Base-by-base conservation (phyloP, 37 sponge, comb jelly and placozoan genomes). In the Theonella swinhoei region DNA sequence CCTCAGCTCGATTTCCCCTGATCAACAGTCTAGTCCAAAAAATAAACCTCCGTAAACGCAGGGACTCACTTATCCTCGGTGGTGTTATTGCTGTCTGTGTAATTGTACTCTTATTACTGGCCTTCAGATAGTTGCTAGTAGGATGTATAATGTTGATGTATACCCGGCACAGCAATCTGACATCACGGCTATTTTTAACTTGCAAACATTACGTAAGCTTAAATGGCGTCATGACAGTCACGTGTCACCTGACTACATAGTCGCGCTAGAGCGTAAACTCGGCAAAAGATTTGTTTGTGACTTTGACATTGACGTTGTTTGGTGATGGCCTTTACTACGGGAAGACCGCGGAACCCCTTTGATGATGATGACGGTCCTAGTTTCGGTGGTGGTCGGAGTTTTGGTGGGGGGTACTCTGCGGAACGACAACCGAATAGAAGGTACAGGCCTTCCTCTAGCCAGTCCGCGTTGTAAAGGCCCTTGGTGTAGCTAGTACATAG, bases 51-150 rank as follows among this genome's bases (percentile, higher is more conserved):
- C 82, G 95, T 14, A 93, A 90, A 64, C 68, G 96, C 47, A 90
- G 95, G 62, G 97, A 99, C 81, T 87, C 96, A 8, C 87, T 99
- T 36, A 97, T 99, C 36, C 78, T 99, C 1, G 99, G 97, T 14
- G 92, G 92, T 47, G 99, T 99, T 8, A 91, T 99, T 33, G 94
- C 99, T 69, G 94, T 93, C 25, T 97, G 99, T 79, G 28, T 99
- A 25, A 92, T 99, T 42, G 87, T 96, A 25, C 80, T 99, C 25
- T 68, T 99, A 26, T 36, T 97, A 54, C 84, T 95, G 25, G 80
- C 80, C 8, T 87, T 97, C 64, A 84, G 91, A 78, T 95, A 82
- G 74, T 37, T 47, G 54, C 7, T 14, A 47, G 7, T 14, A 47
- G 7, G 7, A 47, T 14, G 54, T 14, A 47, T 47, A 7, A 17